Conservation (phyloP, 2,888 invertebrate genomes). For the Hoplodrina blanda region DNA sequence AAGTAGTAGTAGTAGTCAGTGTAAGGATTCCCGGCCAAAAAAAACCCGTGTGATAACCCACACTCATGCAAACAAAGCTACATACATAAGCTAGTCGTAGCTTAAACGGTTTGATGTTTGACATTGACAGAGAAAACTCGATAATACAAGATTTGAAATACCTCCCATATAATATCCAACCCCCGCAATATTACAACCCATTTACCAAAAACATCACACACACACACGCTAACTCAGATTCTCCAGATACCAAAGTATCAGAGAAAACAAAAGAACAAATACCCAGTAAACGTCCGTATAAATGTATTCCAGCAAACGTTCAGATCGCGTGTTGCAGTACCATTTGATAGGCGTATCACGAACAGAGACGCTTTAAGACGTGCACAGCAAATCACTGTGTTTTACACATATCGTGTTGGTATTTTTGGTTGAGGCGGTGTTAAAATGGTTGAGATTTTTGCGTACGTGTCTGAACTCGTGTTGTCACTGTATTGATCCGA, state of each 20-base stretch:
- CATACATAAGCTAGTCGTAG: too few species aligned
- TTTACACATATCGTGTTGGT: constrained; percentile 61
- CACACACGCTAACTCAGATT: constrained; percentile 38
- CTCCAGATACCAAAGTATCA: constrained; percentile 47
- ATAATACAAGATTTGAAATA: background rate
- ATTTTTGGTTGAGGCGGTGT: constrained; percentile 50
- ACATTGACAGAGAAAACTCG: constrained; percentile 1
- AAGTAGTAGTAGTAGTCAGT: too few species aligned
- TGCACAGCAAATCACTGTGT: constrained; percentile 65
- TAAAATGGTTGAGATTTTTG: constrained; percentile 22
- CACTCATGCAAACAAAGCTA: too few species aligned
- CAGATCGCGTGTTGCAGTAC: constrained; percentile 54
- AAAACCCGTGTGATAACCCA: too few species aligned
- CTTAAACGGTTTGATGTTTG: background rate
- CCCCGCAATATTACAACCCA: constrained; percentile 10
- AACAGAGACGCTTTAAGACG: constrained; percentile 59
- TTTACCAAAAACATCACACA: constrained; percentile 33
- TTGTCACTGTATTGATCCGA: background rate
- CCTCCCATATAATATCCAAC: background rate
- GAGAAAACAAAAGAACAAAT: constrained; percentile 63
- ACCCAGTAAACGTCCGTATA: constrained; percentile 54
- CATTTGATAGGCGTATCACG: constrained; percentile 62
- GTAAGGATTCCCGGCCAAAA: too few species aligned
- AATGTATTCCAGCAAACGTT: constrained; percentile 61
- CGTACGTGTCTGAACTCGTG: constrained; percentile 2